phyloP scores from a whole-genome alignment of 2,797 vertebrate genomes.

The Xenopus petersii region DNA sequence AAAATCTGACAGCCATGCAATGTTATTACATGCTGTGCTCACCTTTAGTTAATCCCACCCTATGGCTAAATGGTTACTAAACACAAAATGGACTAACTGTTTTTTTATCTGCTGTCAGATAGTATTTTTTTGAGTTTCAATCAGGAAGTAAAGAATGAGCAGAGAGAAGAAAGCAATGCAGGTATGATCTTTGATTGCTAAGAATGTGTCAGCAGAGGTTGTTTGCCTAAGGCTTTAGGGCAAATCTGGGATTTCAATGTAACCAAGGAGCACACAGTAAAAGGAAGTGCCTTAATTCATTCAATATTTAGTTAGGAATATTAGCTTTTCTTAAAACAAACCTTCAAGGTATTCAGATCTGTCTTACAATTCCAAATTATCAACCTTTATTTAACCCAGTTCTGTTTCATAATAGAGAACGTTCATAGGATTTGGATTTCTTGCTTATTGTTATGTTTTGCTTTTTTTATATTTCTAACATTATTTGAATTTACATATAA shows the following conservation, averaged over 20 bases:
- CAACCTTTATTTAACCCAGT: not conserved
- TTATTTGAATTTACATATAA: too few relatives aligned
- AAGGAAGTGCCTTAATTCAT: slow-evolving; percentile 25
- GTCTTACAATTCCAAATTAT: not conserved
- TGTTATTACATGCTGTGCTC: not conserved
- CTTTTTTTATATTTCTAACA: too few relatives aligned
- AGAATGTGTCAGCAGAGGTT: slow-evolving; percentile 29
- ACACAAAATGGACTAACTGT: not conserved
- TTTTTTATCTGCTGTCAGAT: not conserved
- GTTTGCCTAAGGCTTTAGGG: slow-evolving; percentile 39
- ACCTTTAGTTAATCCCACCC: not conserved
- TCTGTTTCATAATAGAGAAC: not conserved
- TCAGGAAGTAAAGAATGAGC: not conserved
- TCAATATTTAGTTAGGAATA: slow-evolving; percentile 42
- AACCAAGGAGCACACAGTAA: slow-evolving; percentile 22
- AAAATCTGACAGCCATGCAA: not conserved
- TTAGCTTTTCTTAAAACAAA: slow-evolving; percentile 12
- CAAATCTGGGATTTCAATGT: slow-evolving; percentile 18
- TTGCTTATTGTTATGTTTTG: too few relatives aligned
- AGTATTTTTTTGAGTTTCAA: not conserved
- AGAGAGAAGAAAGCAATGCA: not conserved
- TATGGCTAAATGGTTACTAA: not conserved
- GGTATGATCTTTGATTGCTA: not conserved
- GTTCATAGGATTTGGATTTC: too few relatives aligned
- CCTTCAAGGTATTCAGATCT: slow-evolving; percentile 3